Base-by-base conservation (phyloP, 2,888 invertebrate species). In the Apamea crenata region DNA sequence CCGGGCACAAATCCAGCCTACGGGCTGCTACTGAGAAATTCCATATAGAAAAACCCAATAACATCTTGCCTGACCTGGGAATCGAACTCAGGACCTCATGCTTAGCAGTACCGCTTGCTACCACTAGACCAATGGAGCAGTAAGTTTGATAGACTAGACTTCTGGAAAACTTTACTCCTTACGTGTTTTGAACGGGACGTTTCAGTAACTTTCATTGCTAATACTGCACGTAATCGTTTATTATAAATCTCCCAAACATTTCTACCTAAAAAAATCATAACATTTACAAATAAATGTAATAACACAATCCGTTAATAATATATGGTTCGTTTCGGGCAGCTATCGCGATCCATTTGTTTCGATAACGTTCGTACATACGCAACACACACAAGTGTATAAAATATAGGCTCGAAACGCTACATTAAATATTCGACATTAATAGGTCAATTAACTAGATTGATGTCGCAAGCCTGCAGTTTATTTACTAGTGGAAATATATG, bases 401-500 rank as follows among this genome's bases (percentile, higher is more conserved):
- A 61, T 69, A 50, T 74, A 66, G 65, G 67, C 44, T 63, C 25
- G 29, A 32, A 73, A 76, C 59, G 75, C 68, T 14, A 63, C 74
- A 77, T 77, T 72, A 63, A 74, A 84, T 81, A 78, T 84, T 87
- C 61, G 61, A 74, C 75, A 78, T 76, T 80, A 83, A 87, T 83
- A 78, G 66, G 61, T 76, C 76, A 74, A 87, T 86, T 84, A 87
- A 83, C 40, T 69, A 70, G 78, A 86, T 80, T 61, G 68, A 86
- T 86, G 50, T 36, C 36, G 14, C 36, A 21, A 32, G 7, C 2
- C 2, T 53, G 36, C 18, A 59, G 72, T 67, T 65, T 75, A 77
- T 71, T 77, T 53, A 50, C 40, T 47, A 40, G 53, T 74, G 59
- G 14, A 74, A 40, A 47, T 40, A 7, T 47, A 44, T 50, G 25